phyloP scores from a whole-genome alignment of 23 tunicate genomes.

The Corella eumyota region DNA sequence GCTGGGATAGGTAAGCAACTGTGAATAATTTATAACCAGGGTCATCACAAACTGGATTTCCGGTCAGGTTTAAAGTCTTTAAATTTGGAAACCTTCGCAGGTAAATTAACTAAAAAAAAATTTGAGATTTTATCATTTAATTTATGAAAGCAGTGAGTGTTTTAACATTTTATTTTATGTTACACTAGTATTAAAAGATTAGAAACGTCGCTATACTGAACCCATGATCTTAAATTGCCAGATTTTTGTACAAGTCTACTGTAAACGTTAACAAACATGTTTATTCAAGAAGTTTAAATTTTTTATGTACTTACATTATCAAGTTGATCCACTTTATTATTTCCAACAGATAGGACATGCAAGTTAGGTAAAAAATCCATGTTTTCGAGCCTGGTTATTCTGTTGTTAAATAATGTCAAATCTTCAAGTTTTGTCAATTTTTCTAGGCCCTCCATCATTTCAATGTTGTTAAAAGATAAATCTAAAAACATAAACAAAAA shows the following conservation, averaged over 20 bases:
- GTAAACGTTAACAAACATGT: background rate
- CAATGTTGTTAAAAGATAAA: conserved; percentile 94
- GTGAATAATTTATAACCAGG: conserved; percentile 76
- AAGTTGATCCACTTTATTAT: conserved; percentile 73
- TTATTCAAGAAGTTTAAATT: background rate
- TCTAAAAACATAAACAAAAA: conserved; percentile 38
- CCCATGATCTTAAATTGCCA: background rate
- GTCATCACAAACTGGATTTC: conserved; percentile 82
- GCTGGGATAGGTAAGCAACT: conserved; percentile 76
- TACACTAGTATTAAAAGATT: background rate
- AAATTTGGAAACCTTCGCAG: conserved; percentile 62
- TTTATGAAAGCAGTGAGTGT: background rate
- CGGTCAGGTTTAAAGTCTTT: conserved; percentile 70
- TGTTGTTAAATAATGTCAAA: conserved; percentile 75
- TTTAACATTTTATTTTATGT: background rate
- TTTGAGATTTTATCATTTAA: background rate
- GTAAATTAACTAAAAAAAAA: conserved; percentile 58
- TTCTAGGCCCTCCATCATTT: conserved; percentile 80
- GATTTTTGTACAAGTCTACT: background rate
- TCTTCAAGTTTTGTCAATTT: conserved; percentile 78
- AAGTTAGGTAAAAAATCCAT: conserved; percentile 61
- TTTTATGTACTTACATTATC: conserved; percentile 53
- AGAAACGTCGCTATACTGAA: too few species aligned
- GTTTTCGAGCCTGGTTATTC: conserved; percentile 68
- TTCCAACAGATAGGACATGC: conserved; percentile 84